Evolutionary conservation across 2,888 invertebrate species (phyloP), one percentile per base, ranked within the genome.

Genomic region (Lasioglossum leucozonium): DNA sequence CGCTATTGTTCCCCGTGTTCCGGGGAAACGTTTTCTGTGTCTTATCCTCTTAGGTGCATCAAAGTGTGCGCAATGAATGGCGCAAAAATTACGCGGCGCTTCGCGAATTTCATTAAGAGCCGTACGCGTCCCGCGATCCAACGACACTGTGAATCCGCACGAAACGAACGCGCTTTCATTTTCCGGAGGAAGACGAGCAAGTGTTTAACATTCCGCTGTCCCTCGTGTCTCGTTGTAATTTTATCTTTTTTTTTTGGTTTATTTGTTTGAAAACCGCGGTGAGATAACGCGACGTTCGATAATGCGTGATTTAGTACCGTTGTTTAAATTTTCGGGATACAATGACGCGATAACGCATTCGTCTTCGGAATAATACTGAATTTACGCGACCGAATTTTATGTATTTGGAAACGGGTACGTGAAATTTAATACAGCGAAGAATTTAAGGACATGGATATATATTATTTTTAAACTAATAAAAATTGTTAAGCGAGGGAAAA

Each of bases 41-140:
- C 82, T 84, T 84, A 82, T 84, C 77, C 82, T 77, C 82, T 84
- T 82, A 82, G 47, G 51, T 26, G 73, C 73, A 42, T 84, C 82
- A 82, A 82, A 77, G 84, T 77, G 30, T n/a, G 34, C 40, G 42
- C 77, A 77, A 84, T 82, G 84, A 84, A 84, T 84, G 67, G 77
- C 40, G 73, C 73, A 84, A 82, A 84, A 84, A 84, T 84, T 84
- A 73, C 77, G 55, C 40, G 34, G 73, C 13, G 58, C 73, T 77
- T 77, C 69, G 77, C 71, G 77, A 81, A 84, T 82, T 82, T 84
- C 82, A 74, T 84, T 82, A 74, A 67, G 69, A 37, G 62, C n/a
- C 1, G 22, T 51, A 69, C 72, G 71, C 71, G 47, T 16, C 40
- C 42, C n/a, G 51, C 65, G 30, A 55, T 55, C 51, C 1, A 37